Base-by-base conservation (phyloP, 2,888 invertebrate species). In the Steinernema hermaphroditum region DNA sequence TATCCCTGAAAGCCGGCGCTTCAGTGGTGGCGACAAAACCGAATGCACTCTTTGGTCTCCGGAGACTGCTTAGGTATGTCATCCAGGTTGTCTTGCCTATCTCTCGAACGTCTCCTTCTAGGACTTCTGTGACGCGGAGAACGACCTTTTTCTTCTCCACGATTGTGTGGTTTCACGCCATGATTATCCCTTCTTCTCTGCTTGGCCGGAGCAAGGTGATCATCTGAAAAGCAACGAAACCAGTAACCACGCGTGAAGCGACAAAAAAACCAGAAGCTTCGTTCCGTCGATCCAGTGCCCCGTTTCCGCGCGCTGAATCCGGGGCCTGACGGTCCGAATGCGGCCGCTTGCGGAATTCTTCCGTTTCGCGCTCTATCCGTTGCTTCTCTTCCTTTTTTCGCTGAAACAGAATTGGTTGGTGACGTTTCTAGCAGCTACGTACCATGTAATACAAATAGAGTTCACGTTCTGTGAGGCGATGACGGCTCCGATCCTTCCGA, bases 111-210 rank as follows among this genome's bases (percentile, higher is more conserved):
- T 12, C 24, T n/a, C 50, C 24, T 50, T 22, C 24, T 24, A 24
- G 50, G 2, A 24, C 24, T 22, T 12, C 50, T 46, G 46, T 46
- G 12, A 22, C 24, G 22, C 2, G 22, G 50, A 37, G 37, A 37
- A 12, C 37, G 37, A 16, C 46, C n/a, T 16, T 46, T 46, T n/a
- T 46, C 46, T 16, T 46, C n/a, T 16, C 16, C 46, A 9, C 9
- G 22, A 12, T 6, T 16, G 46, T 12, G 22, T 46, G 46, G 16
- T 16, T 16, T 46, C 22, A 4, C 37, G 12, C 6, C 46, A 16
- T 46, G 46, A 46, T 2, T 46, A n/a, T 62, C 62, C 32, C 2
- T 62, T 62, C 62, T 62, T 62, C 62, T 24, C 62, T 62, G 62
- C 62, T 62, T 62, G 4, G 32, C 6, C 8, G 62, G 62, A n/a